Evolutionary conservation across 1,140 invertebrate genomes (phyloP), one percentile per base, ranked within the genome.

Genomic region (Calliphora vicina): DNA sequence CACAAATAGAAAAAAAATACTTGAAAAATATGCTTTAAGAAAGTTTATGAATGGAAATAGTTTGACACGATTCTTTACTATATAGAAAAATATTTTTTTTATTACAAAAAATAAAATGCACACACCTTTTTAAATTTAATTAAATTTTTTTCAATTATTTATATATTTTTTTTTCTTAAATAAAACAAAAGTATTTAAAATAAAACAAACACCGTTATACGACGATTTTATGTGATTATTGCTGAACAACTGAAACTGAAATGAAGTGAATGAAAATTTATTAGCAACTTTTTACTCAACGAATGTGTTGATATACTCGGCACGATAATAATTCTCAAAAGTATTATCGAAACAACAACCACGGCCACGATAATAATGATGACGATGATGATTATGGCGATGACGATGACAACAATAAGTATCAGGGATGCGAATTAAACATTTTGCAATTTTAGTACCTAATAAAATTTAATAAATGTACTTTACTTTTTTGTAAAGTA

Each of bases 221-320:
- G 23, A 20, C n/a, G 12, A 25, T 25, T 23, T 67, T 67, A 67
- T 20, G 61, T 67, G 61, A 67, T 67, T 67, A 67, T 67, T 67
- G 61, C 25, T 67, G 17, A 67, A 23, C 61, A 25, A 67, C 61
- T 67, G 20, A 20, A 67, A 67, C 25, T 67, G 61, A 67, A 67
- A 23, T 67, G 61, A 67, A 67, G 61, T 67, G 61, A 67, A 67
- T 67, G 61, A 67, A 67, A 67, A 67, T 67, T 67, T 67, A 67
- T 67, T 67, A n/a, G n/a, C 61, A 67, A 67, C n/a, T 23, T 67
- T 67, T 67, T 67, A 67, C 20, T 67, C n/a, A 67, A 67, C 50
- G 50, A 57, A n/a, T 57, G n/a, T 15, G 12, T 15, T 57, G 5
- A 17, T 15, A 57, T n/a, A 57, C 50, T 57, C 50, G 50, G 50